Conservation (phyloP, 2,797 vertebrate species). For the Sebastes diploproa region DNA sequence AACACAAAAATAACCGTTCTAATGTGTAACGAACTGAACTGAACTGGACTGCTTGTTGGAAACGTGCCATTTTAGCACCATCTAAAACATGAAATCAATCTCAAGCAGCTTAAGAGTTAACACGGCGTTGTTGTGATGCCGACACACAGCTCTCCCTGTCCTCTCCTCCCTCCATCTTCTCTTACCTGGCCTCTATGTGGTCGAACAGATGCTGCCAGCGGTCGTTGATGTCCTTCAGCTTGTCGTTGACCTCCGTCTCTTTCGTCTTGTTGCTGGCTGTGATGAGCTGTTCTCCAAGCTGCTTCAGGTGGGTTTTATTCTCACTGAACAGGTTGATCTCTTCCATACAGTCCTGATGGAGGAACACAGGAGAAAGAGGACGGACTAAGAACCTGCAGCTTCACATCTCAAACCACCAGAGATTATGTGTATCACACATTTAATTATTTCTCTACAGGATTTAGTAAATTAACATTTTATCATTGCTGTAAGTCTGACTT, state of each 20-base stretch:
- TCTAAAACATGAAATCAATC: too few relatives aligned
- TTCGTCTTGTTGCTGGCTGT: slow-evolving; percentile 88
- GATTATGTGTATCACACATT: not conserved
- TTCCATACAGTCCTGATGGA: slow-evolving; percentile 91
- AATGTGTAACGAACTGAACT: too few relatives aligned
- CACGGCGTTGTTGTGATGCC: not conserved
- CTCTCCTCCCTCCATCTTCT: not conserved
- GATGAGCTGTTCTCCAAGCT: slow-evolving; percentile 91
- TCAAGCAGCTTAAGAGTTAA: not conserved
- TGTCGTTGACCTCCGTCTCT: slow-evolving; percentile 89
- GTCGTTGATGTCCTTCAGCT: slow-evolving; percentile 89
- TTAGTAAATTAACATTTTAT: not conserved
- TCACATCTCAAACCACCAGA: not conserved
- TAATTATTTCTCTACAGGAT: not conserved
- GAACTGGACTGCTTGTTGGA: too few relatives aligned
- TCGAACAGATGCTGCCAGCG: slow-evolving; percentile 96
- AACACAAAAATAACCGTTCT: too few relatives aligned
- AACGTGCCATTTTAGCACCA: too few relatives aligned
- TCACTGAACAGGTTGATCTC: slow-evolving; percentile 94
- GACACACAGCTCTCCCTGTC: too few relatives aligned
- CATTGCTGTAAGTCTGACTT: not conserved
- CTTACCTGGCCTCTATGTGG: slow-evolving; percentile 90
- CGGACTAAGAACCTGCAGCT: not conserved
- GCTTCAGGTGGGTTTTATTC: slow-evolving; percentile 90
- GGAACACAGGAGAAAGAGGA: not conserved